Base-by-base conservation (phyloP, 2,113 vertebrate species). In the Cyanoramphus novaezelandiae region DNA sequence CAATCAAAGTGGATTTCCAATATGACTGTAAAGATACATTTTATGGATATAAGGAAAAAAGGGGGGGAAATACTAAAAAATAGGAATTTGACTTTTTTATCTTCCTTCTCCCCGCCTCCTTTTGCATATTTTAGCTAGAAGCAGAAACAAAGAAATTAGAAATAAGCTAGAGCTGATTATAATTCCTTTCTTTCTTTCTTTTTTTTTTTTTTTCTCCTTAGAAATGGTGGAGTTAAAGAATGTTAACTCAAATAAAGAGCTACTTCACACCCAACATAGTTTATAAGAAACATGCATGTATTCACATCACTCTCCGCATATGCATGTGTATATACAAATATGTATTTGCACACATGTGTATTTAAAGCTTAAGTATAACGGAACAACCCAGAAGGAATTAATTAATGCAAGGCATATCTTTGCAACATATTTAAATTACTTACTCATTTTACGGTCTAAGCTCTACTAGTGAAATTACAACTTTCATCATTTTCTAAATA, bases 401-500 rank as follows among this genome's bases (percentile, higher is more conserved):
- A 95, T 96, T 96, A 91, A 95, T 92, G 87, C 82, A 94, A 96
- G 93, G 71, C 35, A 80, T 91, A 88, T 96, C 67, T 93, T 82
- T 96, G 79, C 79, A 96, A 33, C 29, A 16, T 90, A n/a, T 72
- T 92, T 88, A 83, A 94, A 91, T 92, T 85, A 55, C 83, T 89
- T 86, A 79, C 39, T 92, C 29, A 52, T 89, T 91, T 95, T 71
- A 91, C 70, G 60, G 43, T 82, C 47, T 86, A 77, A 88, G 21
- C 7, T 86, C 35, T 57, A 55, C 46, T 31, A 81, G 49, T 78
- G 52, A 87, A 95, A 95, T 76, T 76, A 64, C 87, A 97, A 84
- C 70, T 93, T 91, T 76, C 9, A 2, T 74, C 28, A 55, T 97
- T 93, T 88, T 82, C 68, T 63, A 76, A 82, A 93, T 75, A 92